Evolutionary conservation across 2,888 invertebrate species (phyloP), one percentile per base, ranked within the genome.

Genomic region (Meteorus cinctellus): DNA sequence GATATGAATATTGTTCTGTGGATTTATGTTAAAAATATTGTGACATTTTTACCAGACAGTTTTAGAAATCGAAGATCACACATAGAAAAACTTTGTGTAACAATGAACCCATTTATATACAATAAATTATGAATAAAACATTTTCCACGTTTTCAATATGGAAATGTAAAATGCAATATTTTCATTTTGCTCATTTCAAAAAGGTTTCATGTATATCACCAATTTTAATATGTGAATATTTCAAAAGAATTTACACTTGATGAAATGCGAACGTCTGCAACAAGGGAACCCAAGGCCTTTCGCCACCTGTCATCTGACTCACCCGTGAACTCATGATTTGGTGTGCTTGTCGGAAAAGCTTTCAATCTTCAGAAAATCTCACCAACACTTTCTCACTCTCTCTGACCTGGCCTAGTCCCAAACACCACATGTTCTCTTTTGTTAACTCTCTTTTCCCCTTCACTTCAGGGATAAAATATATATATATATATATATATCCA

Each of bases 311-410:
- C 69, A 19, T 4, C 8, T 69, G 55, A 19, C 19, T 19, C 19
- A 19, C 55, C 55, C 8, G 19, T 19, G 19, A 19, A 19, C 41
- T 41, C 41, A 41, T 24, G 10, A 31, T 12, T 34, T 34, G 55
- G 27, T 55, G n/a, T 31, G n/a, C 24, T 48, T 16, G 31, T 48
- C 45, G 48, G 63, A 63, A 72, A 72, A 72, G 51, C 19, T 48
- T 62, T 63, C 55, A 63, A 63, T 72, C 72, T 72, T 62, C 41
- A 34, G 27, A 5, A 14, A 63, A n/a, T 72, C 72, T 60, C 63
- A 72, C 41, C 63, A 63, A 48, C 63, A 19, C 19, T 55, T 19
- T 19, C n/a, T 19, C n/a, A n/a, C n/a, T 55, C 19, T 19, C n/a
- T 63, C 31, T 63, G 45, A 71, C 72, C 62, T 72, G 62, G 36